These are phyloP conservation scores for Melanocharis versteri DNA, from an alignment of 2,113 vertebrate species.

Conservation along the genomic window DNA sequence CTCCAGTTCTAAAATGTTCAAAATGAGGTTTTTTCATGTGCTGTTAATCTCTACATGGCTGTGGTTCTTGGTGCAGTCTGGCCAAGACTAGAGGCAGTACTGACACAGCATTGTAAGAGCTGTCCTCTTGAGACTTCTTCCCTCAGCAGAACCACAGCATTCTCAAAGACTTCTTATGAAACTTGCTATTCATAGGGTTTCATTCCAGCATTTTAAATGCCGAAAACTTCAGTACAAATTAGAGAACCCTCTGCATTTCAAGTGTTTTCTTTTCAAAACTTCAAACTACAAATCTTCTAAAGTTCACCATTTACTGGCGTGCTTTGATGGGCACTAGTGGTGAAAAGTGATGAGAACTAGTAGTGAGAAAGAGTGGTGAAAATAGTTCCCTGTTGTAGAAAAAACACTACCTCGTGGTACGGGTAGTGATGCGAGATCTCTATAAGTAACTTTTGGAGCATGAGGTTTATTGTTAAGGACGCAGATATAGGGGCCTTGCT, in stretches of 20 bases:
- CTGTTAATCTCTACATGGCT: neutral
- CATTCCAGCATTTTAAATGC: neutral
- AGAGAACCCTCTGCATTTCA: neutral
- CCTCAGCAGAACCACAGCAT: neutral
- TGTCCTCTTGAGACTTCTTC: neutral
- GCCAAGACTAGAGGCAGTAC: neutral
- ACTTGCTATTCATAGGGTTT: neutral
- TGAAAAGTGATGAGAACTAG: neutral
- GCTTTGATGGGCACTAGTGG: neutral
- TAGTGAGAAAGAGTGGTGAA: neutral
- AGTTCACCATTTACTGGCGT: neutral
- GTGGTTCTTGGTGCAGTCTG: neutral
- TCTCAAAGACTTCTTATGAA: neutral
- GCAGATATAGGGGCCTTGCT: too few relatives aligned
- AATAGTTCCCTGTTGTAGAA: neutral
- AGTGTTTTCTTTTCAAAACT: neutral
- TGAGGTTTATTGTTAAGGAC: too few relatives aligned
- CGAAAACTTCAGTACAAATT: neutral
- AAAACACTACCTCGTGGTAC: too few relatives aligned
- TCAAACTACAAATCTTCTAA: neutral
- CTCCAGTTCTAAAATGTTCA: neutral
- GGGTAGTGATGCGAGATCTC: too few relatives aligned
- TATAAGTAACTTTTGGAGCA: too few relatives aligned
- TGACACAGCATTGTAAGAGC: neutral
- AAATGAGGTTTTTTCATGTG: neutral